Evolutionary conservation across 2,797 vertebrate genomes (phyloP).

Genomic region (Hydrolagus colliei): DNA sequence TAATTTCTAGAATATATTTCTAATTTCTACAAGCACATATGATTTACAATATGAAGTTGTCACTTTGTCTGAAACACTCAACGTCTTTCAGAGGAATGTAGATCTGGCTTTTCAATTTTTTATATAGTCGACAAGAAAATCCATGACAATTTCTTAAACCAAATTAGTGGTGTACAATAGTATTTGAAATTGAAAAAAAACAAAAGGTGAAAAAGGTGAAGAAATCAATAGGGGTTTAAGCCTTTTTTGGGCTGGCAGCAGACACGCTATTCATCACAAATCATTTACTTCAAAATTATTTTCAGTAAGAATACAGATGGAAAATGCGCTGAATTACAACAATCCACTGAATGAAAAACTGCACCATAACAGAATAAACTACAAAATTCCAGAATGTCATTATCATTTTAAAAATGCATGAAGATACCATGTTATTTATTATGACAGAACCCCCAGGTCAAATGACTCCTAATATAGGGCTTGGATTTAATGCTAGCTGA

Average conservation of each 20-base stretch:
- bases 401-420: constrained; percentile 21
- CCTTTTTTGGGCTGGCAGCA: constrained; percentile 5
- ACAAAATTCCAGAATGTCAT: background rate
- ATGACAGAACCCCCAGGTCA: constrained; percentile 20
- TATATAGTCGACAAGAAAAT: background rate
- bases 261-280: constrained; percentile 26
- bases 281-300: constrained; percentile 30
- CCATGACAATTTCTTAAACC: background rate
- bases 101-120: background rate
- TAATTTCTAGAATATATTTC: no score
- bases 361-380: background rate
- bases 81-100: background rate
- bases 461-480: constrained; percentile 7
- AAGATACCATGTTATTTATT: constrained; percentile 18
- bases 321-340: constrained; percentile 26
- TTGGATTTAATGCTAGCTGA: constrained; percentile 22
- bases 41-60: background rate
- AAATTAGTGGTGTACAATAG: constrained; percentile 11
- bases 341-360: constrained; percentile 1
- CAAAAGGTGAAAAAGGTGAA: constrained; percentile 20
- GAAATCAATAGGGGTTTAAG: constrained; percentile 26
- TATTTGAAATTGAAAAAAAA: background rate
- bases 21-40: background rate
- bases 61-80: background rate
- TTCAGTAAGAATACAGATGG: constrained; percentile 11